A percentile compares a stretch with the other conserved stretches of the same genome.
These are phyloP conservation scores for Hemicordylus capensis DNA, from an alignment of 2,113 vertebrate species.

Conservation along the genomic window DNA sequence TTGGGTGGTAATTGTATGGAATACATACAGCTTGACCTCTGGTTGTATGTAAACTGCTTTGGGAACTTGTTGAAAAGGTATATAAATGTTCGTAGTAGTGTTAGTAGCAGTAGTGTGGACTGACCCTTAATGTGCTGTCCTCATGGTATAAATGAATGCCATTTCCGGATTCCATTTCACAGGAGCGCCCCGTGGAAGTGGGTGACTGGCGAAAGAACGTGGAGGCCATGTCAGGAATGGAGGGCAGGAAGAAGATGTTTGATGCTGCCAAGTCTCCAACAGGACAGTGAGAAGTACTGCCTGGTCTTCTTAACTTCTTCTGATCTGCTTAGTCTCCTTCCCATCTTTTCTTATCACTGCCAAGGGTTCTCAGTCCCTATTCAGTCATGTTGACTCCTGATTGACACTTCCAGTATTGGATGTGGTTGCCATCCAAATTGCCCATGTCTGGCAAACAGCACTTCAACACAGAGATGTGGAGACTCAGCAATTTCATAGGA, in stretches of 20 bases:
- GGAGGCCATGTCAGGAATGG: slow-evolving; percentile 97
- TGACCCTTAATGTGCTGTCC: not conserved
- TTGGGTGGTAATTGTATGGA: not conserved
- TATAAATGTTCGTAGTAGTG: no score
- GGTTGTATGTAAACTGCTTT: no score
- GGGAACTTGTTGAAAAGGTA: no score
- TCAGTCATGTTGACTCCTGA: no score
- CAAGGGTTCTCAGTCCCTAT: not conserved
- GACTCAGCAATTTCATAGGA: not conserved
- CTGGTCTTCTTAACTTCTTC: fast-evolving
- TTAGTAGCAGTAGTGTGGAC: no score
- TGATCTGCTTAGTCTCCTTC: not conserved
- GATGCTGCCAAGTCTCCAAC: slow-evolving; percentile 88
- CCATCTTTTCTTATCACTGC: not conserved
- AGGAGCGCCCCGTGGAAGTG: slow-evolving; percentile 93
- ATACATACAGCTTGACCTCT: not conserved
- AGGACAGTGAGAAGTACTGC: slow-evolving; percentile 74
- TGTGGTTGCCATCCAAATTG: not conserved
- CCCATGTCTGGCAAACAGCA: no score
- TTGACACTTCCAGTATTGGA: not conserved
- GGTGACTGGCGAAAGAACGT: slow-evolving; percentile 97
- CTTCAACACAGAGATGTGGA: not conserved
- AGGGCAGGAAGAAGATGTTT: slow-evolving; percentile 97
- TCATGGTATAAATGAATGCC: not conserved
- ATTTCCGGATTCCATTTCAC: not conserved